Percentiles rank a stretch among this genome's conserved stretches.
phyloP scores from a whole-genome alignment of 2,888 invertebrate genomes.

The Scaptomyza tumidula region DNA sequence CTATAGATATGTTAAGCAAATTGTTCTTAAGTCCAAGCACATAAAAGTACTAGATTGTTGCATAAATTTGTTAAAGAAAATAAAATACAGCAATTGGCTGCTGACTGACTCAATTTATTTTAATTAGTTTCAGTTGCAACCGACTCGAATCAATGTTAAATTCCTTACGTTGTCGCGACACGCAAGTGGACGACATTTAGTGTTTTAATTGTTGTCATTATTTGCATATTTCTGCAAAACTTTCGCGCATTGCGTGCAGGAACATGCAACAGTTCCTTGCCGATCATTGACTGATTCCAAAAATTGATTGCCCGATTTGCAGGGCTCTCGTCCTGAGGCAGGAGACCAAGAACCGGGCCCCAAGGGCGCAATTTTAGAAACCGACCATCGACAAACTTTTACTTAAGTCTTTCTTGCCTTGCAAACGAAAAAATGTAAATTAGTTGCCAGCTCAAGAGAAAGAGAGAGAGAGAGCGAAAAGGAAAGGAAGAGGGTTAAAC shows the following conservation, averaged over 20 bases:
- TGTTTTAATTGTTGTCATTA: constrained; percentile 59
- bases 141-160: background rate
- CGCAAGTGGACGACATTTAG: constrained; percentile 35
- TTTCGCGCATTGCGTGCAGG: constrained; percentile 51
- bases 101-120: background rate
- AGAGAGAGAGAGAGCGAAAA: background rate
- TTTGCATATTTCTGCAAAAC: constrained; percentile 49
- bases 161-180: constrained; percentile 1
- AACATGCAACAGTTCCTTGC: constrained; percentile 52
- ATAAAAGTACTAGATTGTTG: background rate
- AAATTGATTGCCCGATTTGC: constrained; percentile 65
- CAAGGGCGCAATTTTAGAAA: constrained; percentile 70
- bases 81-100: too few species aligned
- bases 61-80: too few species aligned
- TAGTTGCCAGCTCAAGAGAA: constrained; percentile 42
- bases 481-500: background rate
- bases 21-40: too few species aligned
- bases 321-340: constrained; percentile 20
- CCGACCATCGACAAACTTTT: constrained; percentile 59
- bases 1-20: background rate
- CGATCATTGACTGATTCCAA: constrained; percentile 75
- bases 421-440: constrained; percentile 72
- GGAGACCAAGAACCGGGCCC: constrained; percentile 18
- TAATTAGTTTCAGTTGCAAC: background rate
- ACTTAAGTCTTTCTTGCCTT: constrained; percentile 48